These are phyloP conservation scores for Heterotis niloticus DNA, from an alignment of 2,113 vertebrate species.

Conservation along the genomic window DNA sequence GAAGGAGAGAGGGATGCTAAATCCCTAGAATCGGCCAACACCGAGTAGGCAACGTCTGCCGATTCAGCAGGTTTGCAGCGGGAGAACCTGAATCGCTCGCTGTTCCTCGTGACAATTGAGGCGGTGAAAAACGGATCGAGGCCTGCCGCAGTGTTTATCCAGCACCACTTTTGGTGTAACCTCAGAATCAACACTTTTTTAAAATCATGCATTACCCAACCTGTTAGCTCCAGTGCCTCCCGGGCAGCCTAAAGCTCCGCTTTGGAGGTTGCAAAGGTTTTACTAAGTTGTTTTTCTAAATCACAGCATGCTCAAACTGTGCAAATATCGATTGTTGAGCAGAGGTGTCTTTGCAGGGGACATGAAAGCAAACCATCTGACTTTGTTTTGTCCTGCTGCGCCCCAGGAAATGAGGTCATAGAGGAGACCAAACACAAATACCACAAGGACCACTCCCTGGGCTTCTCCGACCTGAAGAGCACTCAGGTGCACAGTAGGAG, in stretches of 20 bases:
- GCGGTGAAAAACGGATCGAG: not conserved
- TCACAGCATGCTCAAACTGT: not conserved
- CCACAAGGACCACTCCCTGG: constrained; percentile 59
- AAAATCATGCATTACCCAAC: not conserved
- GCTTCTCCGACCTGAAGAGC: constrained; percentile 48
- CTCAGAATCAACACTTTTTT: not conserved
- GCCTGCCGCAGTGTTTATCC: not conserved
- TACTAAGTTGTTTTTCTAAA: not conserved
- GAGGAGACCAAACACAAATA: constrained; percentile 56
- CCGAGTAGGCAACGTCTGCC: not conserved
- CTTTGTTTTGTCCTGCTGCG: constrained; percentile 56
- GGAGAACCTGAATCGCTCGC: not conserved
- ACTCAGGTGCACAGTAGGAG: constrained; percentile 49
- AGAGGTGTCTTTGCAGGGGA: not conserved
- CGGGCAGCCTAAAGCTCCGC: not conserved
- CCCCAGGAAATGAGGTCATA: constrained; percentile 64
- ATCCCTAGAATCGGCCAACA: not conserved
- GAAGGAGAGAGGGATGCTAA: not conserved
- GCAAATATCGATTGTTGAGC: not conserved
- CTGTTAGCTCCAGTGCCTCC: not conserved
- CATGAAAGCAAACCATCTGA: constrained; percentile 48
- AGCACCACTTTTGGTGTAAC: not conserved
- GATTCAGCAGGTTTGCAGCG: not conserved
- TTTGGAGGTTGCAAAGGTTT: not conserved
- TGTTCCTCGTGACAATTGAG: not conserved